Conservation (phyloP, 2,888 invertebrate species). For the Sussaba pulchella region DNA sequence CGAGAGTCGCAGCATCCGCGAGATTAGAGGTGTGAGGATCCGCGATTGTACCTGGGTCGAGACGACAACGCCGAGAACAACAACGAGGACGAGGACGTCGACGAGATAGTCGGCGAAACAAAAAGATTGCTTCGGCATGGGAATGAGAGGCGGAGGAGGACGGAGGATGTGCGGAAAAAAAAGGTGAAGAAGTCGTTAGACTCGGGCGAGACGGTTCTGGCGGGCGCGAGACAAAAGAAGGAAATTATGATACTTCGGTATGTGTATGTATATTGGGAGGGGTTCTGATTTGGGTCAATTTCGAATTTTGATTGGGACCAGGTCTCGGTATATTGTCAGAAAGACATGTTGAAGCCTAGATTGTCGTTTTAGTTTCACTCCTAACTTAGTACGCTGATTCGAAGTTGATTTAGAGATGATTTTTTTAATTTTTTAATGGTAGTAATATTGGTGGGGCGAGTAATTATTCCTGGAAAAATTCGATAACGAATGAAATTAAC, state of each 20-base stretch:
- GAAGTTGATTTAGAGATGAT: too few species aligned
- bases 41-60: conserved; percentile 53
- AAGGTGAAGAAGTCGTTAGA: conserved; percentile 65
- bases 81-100: conserved; percentile 47
- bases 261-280: conserved; percentile 39
- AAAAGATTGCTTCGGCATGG: conserved; percentile 54
- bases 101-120: conserved; percentile 57
- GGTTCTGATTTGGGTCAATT: too few species aligned
- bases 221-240: conserved; percentile 55
- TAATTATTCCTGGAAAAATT: too few species aligned
- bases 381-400: too few species aligned
- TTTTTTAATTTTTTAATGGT: too few species aligned
- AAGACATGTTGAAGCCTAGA: too few species aligned
- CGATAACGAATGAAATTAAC: too few species aligned
- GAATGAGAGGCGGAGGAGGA: conserved; percentile 52
- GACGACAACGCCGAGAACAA: conserved; percentile 48
- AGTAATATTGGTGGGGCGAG: too few species aligned
- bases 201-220: conserved; percentile 54
- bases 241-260: conserved; percentile 46
- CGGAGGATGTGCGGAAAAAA: conserved; percentile 68
- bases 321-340: too few species aligned
- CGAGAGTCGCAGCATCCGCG: conserved; percentile 34
- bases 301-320: conserved; percentile 57
- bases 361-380: too few species aligned
- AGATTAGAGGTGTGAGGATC: conserved; percentile 63